Conservation (phyloP, 2,888 invertebrate species). For the Tetheella fluctuosa region DNA sequence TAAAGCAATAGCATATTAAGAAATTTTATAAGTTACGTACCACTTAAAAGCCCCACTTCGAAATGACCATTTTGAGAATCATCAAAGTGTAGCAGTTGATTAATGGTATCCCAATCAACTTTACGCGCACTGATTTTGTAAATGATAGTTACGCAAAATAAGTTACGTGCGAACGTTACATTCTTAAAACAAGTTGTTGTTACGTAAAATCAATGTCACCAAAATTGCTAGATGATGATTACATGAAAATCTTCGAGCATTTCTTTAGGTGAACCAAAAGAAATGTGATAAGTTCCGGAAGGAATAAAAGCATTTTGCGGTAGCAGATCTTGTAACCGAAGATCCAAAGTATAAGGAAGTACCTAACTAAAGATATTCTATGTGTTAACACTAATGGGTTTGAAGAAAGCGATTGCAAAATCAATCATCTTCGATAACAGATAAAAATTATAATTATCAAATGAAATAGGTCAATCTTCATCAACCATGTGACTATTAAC, state of each 20-base stretch:
- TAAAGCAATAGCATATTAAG: too few relatives aligned
- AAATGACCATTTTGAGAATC: neutral
- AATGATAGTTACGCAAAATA: slow-evolving; percentile 3
- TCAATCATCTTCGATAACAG: too few relatives aligned
- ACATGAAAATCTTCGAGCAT: neutral
- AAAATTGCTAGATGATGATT: neutral
- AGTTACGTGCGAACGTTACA: neutral
- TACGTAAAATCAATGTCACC: slow-evolving; percentile 7
- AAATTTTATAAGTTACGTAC: too few relatives aligned
- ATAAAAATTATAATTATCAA: too few relatives aligned
- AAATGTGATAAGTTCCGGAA: too few relatives aligned
- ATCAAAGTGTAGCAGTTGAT: neutral
- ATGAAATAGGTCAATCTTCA: too few relatives aligned
- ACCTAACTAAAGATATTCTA: too few relatives aligned
- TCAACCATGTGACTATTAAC: neutral
- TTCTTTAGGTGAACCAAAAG: too few relatives aligned
- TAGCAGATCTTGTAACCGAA: neutral
- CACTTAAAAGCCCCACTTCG: too few relatives aligned
- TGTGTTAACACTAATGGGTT: too few relatives aligned
- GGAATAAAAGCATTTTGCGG: neutral
- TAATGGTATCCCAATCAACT: neutral
- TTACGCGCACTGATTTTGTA: neutral
- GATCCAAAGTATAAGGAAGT: too few relatives aligned
- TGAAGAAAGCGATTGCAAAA: too few relatives aligned
- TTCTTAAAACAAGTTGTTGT: neutral